Base-by-base conservation (phyloP, 2,888 invertebrate genomes). In the Orchesella flavescens region DNA sequence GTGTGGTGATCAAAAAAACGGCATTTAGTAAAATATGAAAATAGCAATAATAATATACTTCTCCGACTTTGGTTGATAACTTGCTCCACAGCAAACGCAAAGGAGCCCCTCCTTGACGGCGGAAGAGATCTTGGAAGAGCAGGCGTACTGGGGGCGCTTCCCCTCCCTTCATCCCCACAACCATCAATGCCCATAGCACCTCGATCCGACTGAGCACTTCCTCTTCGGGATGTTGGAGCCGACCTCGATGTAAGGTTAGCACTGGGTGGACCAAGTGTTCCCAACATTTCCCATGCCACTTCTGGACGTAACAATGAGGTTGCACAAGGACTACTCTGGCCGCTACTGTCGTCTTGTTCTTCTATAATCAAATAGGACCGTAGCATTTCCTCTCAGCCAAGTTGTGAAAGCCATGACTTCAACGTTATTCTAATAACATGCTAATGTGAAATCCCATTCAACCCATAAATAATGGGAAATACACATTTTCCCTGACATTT, bases 291-390 rank as follows among this genome's bases (percentile, higher is more conserved):
- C 88, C 88, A 88, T 63, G 88, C 88, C 53, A 88, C 88, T 85
- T 88, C 88, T 24, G 88, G 88, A 66, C 88, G 84, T 61, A 88
- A 84, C 12, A 88, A 71, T 15, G 87, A 88, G 12, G 87, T 85
- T 46, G 87, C 87, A 84, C 88, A 88, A 19, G 88, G 88, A 85
- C 88, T 88, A 59, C 86, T 86, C 79, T 88, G 88, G 76, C 88
- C 88, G 59, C 87, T 87, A 71, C 87, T 87, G 84, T 88, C 88
- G 74, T 88, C 88, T 87, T 88, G 88, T 84, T 88, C 88, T 86
- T 88, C 88, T 88, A 85, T 73, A 87, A 85, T 71, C 69, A 83
- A 86, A 83, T 71, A 63, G 79, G 78, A 75, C 85, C 85, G 85
- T 85, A 85, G 85, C 85, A 85, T 83, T 73, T 83, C 69, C 21